Percentiles rank a stretch among this genome's conserved stretches.
Conservation (phyloP, 2,113 vertebrate species). For the Stegastes partitus region DNA sequence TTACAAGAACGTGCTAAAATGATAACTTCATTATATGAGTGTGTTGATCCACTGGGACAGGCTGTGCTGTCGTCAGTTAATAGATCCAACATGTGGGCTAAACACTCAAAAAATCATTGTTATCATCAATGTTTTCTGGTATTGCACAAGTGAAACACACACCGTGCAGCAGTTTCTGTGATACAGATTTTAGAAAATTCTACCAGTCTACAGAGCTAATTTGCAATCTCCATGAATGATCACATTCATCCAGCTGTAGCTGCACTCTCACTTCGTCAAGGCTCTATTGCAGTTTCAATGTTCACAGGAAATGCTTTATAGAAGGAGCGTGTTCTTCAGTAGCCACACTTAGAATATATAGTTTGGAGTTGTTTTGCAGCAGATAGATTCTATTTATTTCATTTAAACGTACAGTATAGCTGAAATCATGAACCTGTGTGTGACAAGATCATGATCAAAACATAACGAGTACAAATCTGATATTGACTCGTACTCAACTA, state of each 20-base stretch:
- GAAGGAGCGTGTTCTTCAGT: background rate
- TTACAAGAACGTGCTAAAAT: background rate
- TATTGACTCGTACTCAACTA: too few relatives aligned
- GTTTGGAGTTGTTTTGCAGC: background rate
- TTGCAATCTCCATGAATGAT: slow-evolving; percentile 11
- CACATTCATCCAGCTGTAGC: slow-evolving; percentile 7
- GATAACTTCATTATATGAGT: background rate
- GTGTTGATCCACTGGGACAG: background rate
- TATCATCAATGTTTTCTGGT: background rate
- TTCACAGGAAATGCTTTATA: background rate
- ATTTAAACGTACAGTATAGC: too few relatives aligned
- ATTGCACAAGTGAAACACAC: background rate
- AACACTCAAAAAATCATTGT: slow-evolving; percentile 2
- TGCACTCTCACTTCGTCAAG: background rate
- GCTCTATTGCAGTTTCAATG: background rate
- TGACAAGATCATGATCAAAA: too few relatives aligned
- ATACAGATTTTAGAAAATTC: slow-evolving; percentile 8
- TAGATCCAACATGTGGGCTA: background rate
- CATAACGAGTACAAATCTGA: too few relatives aligned
- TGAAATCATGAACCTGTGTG: too few relatives aligned
- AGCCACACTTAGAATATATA: background rate
- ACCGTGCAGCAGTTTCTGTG: background rate
- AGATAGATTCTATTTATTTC: too few relatives aligned
- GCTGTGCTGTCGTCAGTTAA: slow-evolving; percentile 3
- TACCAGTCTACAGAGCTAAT: slow-evolving; percentile 10